Base-by-base conservation (phyloP, 37 sponge, comb jelly and placozoan genomes). In the Eunapius fragilis region DNA sequence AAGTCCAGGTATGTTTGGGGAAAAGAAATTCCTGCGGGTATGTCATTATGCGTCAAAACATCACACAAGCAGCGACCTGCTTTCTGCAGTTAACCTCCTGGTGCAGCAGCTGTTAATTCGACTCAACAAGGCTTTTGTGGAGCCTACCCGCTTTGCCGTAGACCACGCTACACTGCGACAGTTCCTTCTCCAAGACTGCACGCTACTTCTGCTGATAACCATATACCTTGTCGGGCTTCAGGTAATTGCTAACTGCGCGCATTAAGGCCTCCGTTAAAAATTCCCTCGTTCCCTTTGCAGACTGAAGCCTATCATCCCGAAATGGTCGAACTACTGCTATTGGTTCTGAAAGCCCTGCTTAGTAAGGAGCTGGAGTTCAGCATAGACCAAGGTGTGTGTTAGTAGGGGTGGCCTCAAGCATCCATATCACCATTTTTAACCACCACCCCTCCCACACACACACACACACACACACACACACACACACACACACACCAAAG, bases 261-360 rank as follows among this genome's bases (percentile, higher is more conserved):
- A 70, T 3, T 41, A 33, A 27, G 24, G 35, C 0, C 34, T 78
- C 37, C 78, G 79, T 78, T 25, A 12, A 24, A 45, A 11, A 9
- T n/a, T 9, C 7, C 58, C 19, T 13, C 22, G 58, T 4, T 17
- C 1, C 22, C 58, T 19, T 58, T 31, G 17, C 50, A 94, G 94
- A 88, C 85, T 19, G 80, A 87, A 49, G 45, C 86, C 38, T 80
- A 77, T 14, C 77, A 86, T n/a, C 88, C 86, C 10, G 94, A 94
- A 58, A 37, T 94, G 37, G 88, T 88, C 6, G 88, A 94, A n/a
- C 79, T 94, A 0, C 75, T 94, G 24, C 34, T 94, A 77, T 88
- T 94, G 49, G 91, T 94, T 0, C 70, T 94, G 7, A 90, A 83
- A 50, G 84, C 75, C 19, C 75, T 90, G 31, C 72, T 90, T 23